Evolutionary conservation across 2,113 vertebrate genomes (phyloP), one percentile per base, ranked within the genome.

Genomic region (Chaetops frenatus): DNA sequence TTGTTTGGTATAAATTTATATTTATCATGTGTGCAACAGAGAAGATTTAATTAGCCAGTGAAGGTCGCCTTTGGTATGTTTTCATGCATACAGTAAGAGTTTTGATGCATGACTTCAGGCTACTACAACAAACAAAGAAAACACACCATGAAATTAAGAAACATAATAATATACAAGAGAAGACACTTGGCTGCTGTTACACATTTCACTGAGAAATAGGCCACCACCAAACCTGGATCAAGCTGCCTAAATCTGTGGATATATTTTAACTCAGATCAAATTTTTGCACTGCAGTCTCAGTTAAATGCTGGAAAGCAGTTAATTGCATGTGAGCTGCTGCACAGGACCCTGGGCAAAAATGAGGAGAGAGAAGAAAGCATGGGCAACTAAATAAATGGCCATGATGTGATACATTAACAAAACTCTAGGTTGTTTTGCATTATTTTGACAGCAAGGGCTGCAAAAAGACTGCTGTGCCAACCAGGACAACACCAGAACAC

Each of bases 111-210:
- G 81, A 92, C 95, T 95, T 96, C 81, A 85, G 96, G 95, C 93
- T 91, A 91, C 86, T 57, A 84, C 73, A 94, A 95, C 70, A 97
- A 96, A 96, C 72, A 96, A 96, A 95, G 91, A 95, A 97, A 94
- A 87, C 81, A 92, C 70, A 91, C 91, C 81, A 89, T 95, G 86
- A 97, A 95, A 96, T 97, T 92, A 96, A 87, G 91, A 89, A 94
- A 92, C 84, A 86, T 82, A 94, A 86, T 90, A 81, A 94, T 74
- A 86, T 79, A 96, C 89, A 95, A 95, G 80, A 67, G 62, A 84
- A 95, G 84, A 89, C 57, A 84, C 65, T 96, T 94, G 61, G 91
- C 73, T 94, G 91, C 65, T 92, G 77, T 79, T 87, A 95, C 23
- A 92, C 53, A 81, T 96, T 95, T 91, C 73, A 53, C 48, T 12